Conservation (phyloP, 2,113 vertebrate genomes). For the Hippocampus comes region DNA sequence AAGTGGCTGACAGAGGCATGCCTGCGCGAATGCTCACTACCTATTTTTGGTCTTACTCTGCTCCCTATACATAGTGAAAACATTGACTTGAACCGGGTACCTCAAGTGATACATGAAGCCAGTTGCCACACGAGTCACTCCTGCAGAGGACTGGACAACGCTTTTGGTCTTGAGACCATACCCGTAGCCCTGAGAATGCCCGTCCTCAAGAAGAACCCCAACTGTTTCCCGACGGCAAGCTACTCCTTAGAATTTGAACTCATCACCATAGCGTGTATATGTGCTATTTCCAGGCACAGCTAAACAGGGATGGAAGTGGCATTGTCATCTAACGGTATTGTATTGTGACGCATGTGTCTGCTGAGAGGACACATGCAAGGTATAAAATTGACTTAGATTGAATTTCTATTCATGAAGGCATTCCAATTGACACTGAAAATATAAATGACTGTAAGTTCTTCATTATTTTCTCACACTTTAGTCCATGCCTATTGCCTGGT, state of each 20-base stretch:
- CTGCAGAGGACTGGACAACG: slow-evolving; percentile 52
- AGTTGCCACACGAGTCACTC: slow-evolving; percentile 68
- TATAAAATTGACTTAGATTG: background rate
- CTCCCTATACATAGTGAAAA: slow-evolving; percentile 56
- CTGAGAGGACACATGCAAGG: background rate
- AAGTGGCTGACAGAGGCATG: too few relatives aligned
- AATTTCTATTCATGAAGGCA: slow-evolving; percentile 10
- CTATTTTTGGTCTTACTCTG: background rate
- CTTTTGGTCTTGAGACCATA: slow-evolving; percentile 67
- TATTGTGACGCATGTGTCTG: background rate
- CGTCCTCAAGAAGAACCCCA: slow-evolving; percentile 67
- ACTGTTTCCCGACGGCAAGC: slow-evolving; percentile 54
- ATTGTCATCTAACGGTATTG: background rate
- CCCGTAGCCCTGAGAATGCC: slow-evolving; percentile 71
- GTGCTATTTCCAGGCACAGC: slow-evolving; percentile 65
- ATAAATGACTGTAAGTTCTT: slow-evolving; percentile 6
- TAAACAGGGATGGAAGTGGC: slow-evolving; percentile 23
- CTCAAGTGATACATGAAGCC: slow-evolving; percentile 72
- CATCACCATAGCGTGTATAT: slow-evolving; percentile 74
- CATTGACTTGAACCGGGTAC: slow-evolving; percentile 68
- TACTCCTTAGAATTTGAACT: slow-evolving; percentile 72
- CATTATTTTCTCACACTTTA: slow-evolving; percentile 12
- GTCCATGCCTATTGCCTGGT: background rate
- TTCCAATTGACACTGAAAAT: background rate
- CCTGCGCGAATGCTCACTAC: background rate